Evolutionary conservation across 1,140 invertebrate genomes (phyloP).

Genomic region (Phenacoccus solenopsis): DNA sequence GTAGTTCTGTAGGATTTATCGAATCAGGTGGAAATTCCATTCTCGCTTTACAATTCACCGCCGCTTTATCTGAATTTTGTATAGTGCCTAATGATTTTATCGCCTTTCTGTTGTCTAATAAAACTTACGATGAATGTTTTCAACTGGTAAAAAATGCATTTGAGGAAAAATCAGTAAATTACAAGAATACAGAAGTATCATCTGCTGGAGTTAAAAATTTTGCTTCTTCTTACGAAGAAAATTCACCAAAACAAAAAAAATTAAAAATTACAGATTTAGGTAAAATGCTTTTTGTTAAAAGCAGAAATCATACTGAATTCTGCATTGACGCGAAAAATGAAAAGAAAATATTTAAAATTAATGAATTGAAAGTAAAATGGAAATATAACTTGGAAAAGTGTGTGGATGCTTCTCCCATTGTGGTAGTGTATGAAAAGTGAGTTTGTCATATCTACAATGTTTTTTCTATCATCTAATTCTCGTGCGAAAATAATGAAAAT

Average conservation of each 20-base stretch:
- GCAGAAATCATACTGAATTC: not conserved
- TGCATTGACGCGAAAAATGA: not conserved
- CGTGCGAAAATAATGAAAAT: too few relatives aligned
- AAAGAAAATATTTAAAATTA: not conserved
- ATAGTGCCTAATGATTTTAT: not conserved
- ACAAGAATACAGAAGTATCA: too few relatives aligned
- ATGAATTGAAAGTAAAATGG: conserved; percentile 26
- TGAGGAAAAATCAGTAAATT: too few relatives aligned
- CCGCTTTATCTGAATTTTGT: conserved; percentile 8
- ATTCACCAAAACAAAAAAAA: not conserved
- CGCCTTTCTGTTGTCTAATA: not conserved
- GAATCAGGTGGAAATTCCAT: not conserved
- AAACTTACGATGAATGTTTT: not conserved
- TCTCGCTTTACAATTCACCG: conserved; percentile 20
- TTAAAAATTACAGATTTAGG: not conserved
- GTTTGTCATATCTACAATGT: too few relatives aligned
- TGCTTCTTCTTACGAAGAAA: not conserved
- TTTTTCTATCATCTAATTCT: too few relatives aligned
- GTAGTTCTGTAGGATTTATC: not conserved
- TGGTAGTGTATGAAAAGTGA: conserved; percentile 26
- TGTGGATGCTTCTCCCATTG: conserved; percentile 35
- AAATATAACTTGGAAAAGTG: conserved; percentile 35
- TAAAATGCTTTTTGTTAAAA: too few relatives aligned
- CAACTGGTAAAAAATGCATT: not conserved
- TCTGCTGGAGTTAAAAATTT: not conserved